A percentile compares a stretch with the other conserved stretches of the same genome.
phyloP scores from a whole-genome alignment of 1,140 invertebrate species.

The Drosophila dunni region DNA sequence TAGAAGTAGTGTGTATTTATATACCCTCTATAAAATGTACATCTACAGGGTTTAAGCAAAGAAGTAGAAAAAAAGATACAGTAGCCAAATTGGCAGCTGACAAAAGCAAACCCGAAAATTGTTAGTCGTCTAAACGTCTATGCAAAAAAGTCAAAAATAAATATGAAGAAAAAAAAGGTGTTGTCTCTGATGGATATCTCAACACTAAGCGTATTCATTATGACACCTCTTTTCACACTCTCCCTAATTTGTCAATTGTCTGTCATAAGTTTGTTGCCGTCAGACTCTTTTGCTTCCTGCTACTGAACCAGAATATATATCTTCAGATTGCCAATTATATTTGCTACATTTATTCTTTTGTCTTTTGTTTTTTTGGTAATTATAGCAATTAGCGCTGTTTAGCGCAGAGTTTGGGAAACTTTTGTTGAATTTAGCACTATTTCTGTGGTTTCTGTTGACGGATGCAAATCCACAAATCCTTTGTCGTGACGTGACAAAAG shows the following conservation, averaged over 20 bases:
- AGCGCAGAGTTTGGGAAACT: slow-evolving; percentile 33
- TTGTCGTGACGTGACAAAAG: slow-evolving; percentile 28
- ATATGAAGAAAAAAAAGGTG: slow-evolving; percentile 15
- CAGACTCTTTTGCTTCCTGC: too few relatives aligned
- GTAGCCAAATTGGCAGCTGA: slow-evolving; percentile 28
- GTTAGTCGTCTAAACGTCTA: slow-evolving; percentile 19
- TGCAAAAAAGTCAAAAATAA: slow-evolving; percentile 1
- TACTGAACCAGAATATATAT: background rate
- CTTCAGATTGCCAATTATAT: background rate
- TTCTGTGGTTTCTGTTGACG: slow-evolving; percentile 38
- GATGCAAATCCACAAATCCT: slow-evolving; percentile 47
- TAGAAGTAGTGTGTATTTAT: too few relatives aligned
- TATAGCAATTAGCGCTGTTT: slow-evolving; percentile 53
- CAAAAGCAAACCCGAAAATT: slow-evolving; percentile 12
- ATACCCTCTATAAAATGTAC: too few relatives aligned
- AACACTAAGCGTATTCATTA: slow-evolving; percentile 55
- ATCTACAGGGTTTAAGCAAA: background rate
- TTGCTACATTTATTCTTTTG: slow-evolving; percentile 4
- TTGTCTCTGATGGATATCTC: slow-evolving; percentile 57
- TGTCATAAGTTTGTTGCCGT: slow-evolving; percentile 29
- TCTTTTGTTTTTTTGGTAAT: slow-evolving; percentile 26
- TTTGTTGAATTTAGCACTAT: slow-evolving; percentile 32
- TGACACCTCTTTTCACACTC: slow-evolving; percentile 43
- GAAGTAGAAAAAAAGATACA: slow-evolving; percentile 8
- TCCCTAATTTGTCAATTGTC: slow-evolving; percentile 8